A percentile compares a stretch with the other conserved stretches of the same genome.
These are phyloP conservation scores for Drosophila suboccidentalis DNA, from an alignment of 2,888 invertebrate genomes.

Conservation along the genomic window DNA sequence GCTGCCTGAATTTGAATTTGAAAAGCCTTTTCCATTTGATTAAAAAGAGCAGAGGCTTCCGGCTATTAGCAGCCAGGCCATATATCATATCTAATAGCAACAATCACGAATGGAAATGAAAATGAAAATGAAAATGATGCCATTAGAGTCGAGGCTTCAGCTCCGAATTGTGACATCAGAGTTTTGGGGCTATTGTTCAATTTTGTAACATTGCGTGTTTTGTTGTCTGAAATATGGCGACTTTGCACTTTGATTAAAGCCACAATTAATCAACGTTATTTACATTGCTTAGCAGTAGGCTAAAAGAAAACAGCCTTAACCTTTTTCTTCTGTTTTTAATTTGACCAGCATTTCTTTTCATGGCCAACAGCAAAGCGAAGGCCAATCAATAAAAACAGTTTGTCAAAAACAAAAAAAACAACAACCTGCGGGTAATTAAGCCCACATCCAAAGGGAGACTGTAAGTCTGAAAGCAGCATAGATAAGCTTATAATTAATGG, in stretches of 20 bases:
- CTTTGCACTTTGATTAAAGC: conserved; percentile 51
- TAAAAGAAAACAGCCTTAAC: neutral
- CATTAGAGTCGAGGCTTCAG: conserved; percentile 53
- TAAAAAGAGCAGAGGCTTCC: conserved; percentile 32
- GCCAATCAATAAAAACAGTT: conserved; percentile 15
- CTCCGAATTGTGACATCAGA: conserved; percentile 57
- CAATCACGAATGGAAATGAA: conserved; percentile 47
- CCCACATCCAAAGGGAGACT: neutral
- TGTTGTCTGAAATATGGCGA: conserved; percentile 25
- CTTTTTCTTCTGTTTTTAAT: conserved; percentile 1
- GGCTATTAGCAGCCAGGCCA: conserved; percentile 25
- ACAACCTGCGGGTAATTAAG: conserved; percentile 32
- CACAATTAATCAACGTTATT: conserved; percentile 68
- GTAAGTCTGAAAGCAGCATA: neutral
- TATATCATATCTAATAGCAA: conserved; percentile 61
- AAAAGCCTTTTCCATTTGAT: conserved; percentile 45
- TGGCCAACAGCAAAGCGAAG: conserved; percentile 9
- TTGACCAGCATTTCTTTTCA: conserved; percentile 9
- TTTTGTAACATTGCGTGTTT: conserved; percentile 17
- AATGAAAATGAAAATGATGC: conserved; percentile 43
- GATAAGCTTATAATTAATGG: conserved; percentile 18
- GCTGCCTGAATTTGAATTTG: conserved; percentile 20
- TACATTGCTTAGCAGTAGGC: conserved; percentile 11
- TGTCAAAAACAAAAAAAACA: neutral
- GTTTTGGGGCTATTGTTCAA: conserved; percentile 14